Evolutionary conservation across 2,113 vertebrate species (phyloP).

Genomic region (Psittacara wagleri): DNA sequence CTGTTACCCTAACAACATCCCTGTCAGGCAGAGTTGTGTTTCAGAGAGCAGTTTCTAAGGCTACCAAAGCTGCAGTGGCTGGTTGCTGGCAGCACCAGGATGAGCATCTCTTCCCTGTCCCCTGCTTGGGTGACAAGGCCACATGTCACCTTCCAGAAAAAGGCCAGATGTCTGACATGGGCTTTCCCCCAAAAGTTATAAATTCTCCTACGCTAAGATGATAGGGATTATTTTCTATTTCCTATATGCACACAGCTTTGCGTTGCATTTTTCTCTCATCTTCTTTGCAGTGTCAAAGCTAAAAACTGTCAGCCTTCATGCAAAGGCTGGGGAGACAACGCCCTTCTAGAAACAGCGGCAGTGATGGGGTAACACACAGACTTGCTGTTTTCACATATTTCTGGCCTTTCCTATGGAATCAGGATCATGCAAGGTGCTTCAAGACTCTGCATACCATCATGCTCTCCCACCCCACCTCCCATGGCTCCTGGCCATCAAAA

Average conservation of each 20-base stretch:
- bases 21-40: accelerated
- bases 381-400: accelerated
- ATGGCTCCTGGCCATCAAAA: not conserved
- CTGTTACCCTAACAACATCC: not conserved
- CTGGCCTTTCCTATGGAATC: not conserved
- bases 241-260: not conserved
- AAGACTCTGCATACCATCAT: not conserved
- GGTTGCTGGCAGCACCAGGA: not conserved
- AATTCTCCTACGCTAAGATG: not conserved
- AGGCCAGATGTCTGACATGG: not conserved
- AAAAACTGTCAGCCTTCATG: not conserved
- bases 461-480: not conserved
- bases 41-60: not conserved
- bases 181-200: not conserved
- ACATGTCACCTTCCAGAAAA: not conserved
- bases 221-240: not conserved
- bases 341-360: not conserved
- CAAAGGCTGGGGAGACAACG: not conserved
- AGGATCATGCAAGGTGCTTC: not conserved
- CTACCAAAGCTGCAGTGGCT: not conserved
- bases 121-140: not conserved
- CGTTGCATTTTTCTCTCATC: not conserved
- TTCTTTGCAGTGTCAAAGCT: not conserved
- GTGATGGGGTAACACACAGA: not conserved
- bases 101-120: not conserved